Base-by-base conservation (phyloP, 2,888 invertebrate genomes). In the Drosophila recens region DNA sequence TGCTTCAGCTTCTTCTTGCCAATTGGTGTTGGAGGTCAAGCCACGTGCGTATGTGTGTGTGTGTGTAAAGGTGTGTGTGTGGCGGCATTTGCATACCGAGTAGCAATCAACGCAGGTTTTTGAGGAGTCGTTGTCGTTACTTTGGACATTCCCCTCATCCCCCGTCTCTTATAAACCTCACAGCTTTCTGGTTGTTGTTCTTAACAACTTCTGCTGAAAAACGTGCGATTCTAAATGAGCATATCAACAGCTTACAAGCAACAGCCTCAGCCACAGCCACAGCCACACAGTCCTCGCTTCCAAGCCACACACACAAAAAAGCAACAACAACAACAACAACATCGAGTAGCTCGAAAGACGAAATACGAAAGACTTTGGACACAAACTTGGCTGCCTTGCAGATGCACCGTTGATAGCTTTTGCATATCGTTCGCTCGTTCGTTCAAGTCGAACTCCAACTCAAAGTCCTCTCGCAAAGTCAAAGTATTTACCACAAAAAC, bases 151-250 rank as follows among this genome's bases (percentile, higher is more conserved):
- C 57, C 61, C 58, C 58, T 49, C n/a, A 20, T n/a, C 5, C 59
- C 10, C 5, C 49, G 9, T 33, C 53, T 3, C 23, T 23, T 23
- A 23, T 15, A 15, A 10, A 34, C 3, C 34, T 27, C 30, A 20
- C 20, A 20, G 15, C 11, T 54, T 49, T 17, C 46, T 71, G 61
- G 23, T 52, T 65, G 23, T 52, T 65, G 66, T 70, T 68, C 80
- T 82, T 89, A 85, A 88, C 88, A 88, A 90, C 80, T 90, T 89
- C 90, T 84, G 77, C 75, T 84, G 90, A 90, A 89, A 89, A 90
- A 87, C 89, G 90, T 89, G 87, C 89, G 83, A 83, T 86, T 79
- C 89, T 89, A 88, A 90, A 89, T 89, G 82, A 88, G 86, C 85
- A 85, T 89, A 87, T 89, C 89, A 84, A 84, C 86, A 85, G 89